phyloP scores from a whole-genome alignment of 2,113 vertebrate genomes.

The Casuarius casuarius region DNA sequence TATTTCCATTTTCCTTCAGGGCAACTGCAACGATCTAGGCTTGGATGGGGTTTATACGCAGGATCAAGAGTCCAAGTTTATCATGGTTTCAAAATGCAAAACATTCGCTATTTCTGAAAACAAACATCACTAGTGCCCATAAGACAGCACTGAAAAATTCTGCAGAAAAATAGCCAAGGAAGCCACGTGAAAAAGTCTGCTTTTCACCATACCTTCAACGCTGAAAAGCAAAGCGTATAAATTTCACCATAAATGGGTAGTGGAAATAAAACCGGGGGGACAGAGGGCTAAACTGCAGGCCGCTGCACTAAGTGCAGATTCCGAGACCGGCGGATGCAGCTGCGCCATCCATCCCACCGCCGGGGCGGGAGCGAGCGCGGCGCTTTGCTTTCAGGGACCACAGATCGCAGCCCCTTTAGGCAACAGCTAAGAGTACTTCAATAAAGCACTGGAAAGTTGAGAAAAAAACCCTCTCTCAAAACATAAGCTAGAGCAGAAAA shows the following conservation, averaged over 20 bases:
- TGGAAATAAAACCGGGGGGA: background rate
- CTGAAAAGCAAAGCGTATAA: background rate
- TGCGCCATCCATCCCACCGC: too few species aligned
- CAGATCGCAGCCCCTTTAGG: too few species aligned
- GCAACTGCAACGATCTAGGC: background rate
- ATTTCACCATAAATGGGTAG: background rate
- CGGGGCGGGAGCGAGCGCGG: too few species aligned
- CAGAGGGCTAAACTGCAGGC: too few species aligned
- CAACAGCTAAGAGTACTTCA: too few species aligned
- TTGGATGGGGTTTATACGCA: background rate
- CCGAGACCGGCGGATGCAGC: background rate
- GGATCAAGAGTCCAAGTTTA: background rate
- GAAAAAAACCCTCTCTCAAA: too few species aligned
- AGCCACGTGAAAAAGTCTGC: background rate
- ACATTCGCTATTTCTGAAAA: constrained; percentile 22
- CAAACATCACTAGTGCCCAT: background rate
- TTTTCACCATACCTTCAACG: background rate
- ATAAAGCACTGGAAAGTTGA: too few species aligned
- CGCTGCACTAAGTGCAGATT: background rate
- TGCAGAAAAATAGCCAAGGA: background rate
- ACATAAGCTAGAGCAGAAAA: too few species aligned
- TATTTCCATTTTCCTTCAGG: constrained; percentile 33
- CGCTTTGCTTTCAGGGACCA: too few species aligned
- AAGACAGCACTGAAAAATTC: background rate
- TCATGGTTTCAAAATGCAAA: background rate